Evolutionary conservation across 2,113 vertebrate genomes (phyloP).

Genomic region (Rhabdornis inornatus): DNA sequence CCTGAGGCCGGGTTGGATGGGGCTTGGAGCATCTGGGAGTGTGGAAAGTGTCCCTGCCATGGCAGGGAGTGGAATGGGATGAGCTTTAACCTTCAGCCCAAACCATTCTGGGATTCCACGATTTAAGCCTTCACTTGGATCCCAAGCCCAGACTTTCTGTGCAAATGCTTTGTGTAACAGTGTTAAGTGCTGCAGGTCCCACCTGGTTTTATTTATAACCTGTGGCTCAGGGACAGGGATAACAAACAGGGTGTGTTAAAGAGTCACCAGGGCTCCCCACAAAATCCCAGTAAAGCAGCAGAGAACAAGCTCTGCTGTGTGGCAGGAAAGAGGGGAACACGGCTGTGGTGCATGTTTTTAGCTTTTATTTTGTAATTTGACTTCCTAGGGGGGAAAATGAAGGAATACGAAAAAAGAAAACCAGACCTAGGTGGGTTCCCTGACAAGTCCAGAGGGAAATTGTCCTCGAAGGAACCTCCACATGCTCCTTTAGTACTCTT

Average conservation of each 20-base stretch:
- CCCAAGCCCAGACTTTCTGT: not conserved
- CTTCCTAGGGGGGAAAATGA: not conserved
- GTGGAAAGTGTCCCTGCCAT: not conserved
- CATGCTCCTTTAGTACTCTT: rapidly evolving
- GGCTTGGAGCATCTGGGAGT: not conserved
- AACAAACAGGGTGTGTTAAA: not conserved
- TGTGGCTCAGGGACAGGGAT: not conserved
- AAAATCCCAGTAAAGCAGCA: not conserved
- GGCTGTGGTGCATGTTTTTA: not conserved
- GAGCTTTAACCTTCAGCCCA: not conserved
- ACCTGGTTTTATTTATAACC: not conserved
- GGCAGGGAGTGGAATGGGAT: not conserved
- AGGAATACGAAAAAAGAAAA: not conserved
- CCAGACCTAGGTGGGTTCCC: not conserved
- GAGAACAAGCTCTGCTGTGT: not conserved
- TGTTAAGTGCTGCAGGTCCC: not conserved
- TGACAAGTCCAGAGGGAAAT: not conserved
- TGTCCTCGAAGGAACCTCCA: not conserved
- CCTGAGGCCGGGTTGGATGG: not conserved
- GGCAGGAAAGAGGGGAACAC: rapidly evolving
- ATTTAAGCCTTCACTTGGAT: not conserved
- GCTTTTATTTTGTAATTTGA: not conserved
- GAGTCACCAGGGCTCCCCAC: not conserved
- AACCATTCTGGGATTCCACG: too few species aligned
- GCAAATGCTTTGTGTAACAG: not conserved